Conservation (phyloP, 2,113 vertebrate species). For the Baryphthengus martii region DNA sequence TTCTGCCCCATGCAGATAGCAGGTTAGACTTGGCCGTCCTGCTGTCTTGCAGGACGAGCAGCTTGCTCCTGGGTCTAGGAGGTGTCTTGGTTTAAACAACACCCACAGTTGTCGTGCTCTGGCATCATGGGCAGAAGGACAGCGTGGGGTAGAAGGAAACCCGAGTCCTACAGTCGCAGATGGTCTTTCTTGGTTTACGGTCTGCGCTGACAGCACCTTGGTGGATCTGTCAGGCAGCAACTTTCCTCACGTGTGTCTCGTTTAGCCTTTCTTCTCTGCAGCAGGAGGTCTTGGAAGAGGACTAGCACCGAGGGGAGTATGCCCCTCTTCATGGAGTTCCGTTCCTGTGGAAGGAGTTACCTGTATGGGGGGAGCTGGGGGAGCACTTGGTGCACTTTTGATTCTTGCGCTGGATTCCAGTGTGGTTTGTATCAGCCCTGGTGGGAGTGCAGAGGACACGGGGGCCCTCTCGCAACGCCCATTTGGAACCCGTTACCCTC, state of each 20-base stretch:
- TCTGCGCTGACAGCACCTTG: background rate
- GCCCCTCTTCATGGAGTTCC: background rate
- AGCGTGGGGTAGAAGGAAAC: background rate
- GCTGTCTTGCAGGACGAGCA: background rate
- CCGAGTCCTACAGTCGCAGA: background rate
- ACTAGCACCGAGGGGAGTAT: background rate
- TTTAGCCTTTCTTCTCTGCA: background rate
- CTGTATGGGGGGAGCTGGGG: background rate
- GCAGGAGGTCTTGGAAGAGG: background rate
- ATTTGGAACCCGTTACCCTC: background rate
- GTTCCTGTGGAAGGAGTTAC: background rate
- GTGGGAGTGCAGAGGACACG: background rate
- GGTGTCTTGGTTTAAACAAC: background rate
- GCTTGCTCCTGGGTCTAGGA: background rate
- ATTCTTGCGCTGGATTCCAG: background rate
- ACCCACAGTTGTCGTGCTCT: background rate
- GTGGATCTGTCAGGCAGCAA: background rate
- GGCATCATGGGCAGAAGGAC: background rate
- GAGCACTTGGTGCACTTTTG: background rate
- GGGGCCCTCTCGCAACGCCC: accelerated
- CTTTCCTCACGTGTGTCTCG: background rate
- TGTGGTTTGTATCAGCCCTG: accelerated
- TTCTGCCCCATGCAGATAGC: background rate
- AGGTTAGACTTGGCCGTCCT: background rate
- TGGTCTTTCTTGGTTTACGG: background rate